Evolutionary conservation across 2,113 vertebrate species (phyloP).

Genomic region (Nestor notabilis): DNA sequence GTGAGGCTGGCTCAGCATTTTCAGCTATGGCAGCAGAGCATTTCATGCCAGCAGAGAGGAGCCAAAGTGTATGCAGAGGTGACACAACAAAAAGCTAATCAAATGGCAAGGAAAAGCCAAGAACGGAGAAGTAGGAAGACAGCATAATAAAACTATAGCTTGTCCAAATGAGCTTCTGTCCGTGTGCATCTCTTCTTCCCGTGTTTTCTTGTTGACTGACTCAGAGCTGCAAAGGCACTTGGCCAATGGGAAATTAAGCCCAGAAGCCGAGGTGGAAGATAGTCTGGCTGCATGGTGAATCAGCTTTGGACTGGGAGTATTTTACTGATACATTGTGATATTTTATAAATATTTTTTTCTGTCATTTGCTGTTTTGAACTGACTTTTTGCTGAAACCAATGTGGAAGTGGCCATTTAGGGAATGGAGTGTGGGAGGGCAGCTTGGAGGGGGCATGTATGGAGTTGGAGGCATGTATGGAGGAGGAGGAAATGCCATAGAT

Average conservation of each 20-base stretch:
- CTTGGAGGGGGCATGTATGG: neutral
- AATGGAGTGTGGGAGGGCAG: neutral
- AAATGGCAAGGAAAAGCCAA: neutral
- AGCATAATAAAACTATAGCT: neutral
- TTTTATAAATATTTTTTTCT: neutral
- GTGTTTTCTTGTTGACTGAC: neutral
- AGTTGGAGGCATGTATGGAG: neutral
- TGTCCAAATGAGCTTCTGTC: neutral
- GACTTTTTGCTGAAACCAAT: neutral
- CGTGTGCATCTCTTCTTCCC: accelerated
- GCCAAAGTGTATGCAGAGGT: neutral
- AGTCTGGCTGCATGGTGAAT: neutral
- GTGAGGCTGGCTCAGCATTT: conserved; percentile 52
- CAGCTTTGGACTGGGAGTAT: neutral
- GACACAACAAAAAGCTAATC: neutral
- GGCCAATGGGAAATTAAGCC: neutral
- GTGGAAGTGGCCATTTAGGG: neutral
- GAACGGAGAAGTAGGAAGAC: neutral
- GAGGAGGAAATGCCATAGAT: neutral
- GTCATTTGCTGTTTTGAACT: neutral
- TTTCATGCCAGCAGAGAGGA: neutral
- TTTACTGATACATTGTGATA: neutral
- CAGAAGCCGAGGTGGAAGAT: neutral
- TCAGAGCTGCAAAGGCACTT: neutral
- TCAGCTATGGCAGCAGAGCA: neutral